Evolutionary conservation across 2,797 vertebrate genomes (phyloP), one percentile per base, ranked within the genome.

Genomic region (Malurus splendens): DNA sequence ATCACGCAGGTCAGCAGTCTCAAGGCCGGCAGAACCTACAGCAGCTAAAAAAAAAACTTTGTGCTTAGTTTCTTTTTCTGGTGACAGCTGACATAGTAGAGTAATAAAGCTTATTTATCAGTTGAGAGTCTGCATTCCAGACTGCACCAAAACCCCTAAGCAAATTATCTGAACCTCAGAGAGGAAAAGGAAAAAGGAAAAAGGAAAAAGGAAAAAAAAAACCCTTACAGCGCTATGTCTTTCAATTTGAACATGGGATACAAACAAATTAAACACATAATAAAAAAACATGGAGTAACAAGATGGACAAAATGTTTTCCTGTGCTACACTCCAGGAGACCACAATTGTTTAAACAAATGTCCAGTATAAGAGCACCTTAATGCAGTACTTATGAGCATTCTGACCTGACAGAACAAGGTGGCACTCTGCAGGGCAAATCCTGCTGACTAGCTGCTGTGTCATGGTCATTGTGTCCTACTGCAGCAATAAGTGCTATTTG

Each of bases 371-470:
- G 28, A 55, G 38, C 64, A 74, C 55, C 51, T 57, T 42, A 59
- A 48, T 70, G 66, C 62, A 73, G 50, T 8, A 32, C 28, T 36
- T 33, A 57, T 27, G 32, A 90, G 68, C 61, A 41, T 54, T 82
- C 54, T 62, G 65, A 72, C 56, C 73, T 10, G 19, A 64, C 38
- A 64, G 73, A 85, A 64, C 64, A 85, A 76, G 38, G 73, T 59
- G 59, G 55, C 68, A 90, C n/a, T 67, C 93, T 75, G 89, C 79
- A 89, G 87, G 82, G 57, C 59, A 72, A 86, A 84, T 91, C 79
- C 56, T 94, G 93, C 93, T 87, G 88, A 93, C 79, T 44, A 79
- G 85, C 62, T 93, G 90, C 90, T 92, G 87, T 91, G 92, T 92
- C 92, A 95, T 89, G 86, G 89, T 79, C 64, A 41, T 18, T 1